A percentile compares a stretch with the other conserved stretches of the same genome.
Conservation (phyloP, 2,113 vertebrate genomes). For the Tonatia bakeri region DNA sequence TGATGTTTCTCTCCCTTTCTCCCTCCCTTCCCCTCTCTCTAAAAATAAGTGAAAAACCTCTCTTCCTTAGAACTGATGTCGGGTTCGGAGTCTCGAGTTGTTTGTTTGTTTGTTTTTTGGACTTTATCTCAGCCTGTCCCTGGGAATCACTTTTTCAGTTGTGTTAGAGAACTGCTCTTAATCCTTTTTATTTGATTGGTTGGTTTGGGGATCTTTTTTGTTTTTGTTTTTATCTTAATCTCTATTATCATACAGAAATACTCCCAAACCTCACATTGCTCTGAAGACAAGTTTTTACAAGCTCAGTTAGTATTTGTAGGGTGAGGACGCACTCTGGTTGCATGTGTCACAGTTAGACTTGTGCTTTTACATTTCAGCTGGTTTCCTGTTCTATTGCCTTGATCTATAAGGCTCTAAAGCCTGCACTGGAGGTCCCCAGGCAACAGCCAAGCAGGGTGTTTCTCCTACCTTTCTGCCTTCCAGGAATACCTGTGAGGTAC, state of each 20-base stretch:
- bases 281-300: not conserved
- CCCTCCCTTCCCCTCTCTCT: no score
- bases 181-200: not conserved
- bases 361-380: not conserved
- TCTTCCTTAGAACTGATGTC: not conserved
- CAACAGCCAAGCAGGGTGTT: not conserved
- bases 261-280: not conserved
- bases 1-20: no score
- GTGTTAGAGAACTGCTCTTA: not conserved
- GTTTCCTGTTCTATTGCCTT: not conserved
- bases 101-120: not conserved
- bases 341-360: not conserved
- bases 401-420: not conserved
- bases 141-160: conserved; percentile 4
- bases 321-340: not conserved
- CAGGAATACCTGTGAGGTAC: not conserved
- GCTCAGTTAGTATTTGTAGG: not conserved
- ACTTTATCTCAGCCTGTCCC: not conserved
- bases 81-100: not conserved
- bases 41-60: not conserved
- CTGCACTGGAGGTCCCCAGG: not conserved
- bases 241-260: not conserved
- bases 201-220: not conserved
- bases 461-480: not conserved
- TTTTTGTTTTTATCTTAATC: not conserved